Base-by-base conservation (phyloP, 2,113 vertebrate species). In the Rhinoderma darwinii region DNA sequence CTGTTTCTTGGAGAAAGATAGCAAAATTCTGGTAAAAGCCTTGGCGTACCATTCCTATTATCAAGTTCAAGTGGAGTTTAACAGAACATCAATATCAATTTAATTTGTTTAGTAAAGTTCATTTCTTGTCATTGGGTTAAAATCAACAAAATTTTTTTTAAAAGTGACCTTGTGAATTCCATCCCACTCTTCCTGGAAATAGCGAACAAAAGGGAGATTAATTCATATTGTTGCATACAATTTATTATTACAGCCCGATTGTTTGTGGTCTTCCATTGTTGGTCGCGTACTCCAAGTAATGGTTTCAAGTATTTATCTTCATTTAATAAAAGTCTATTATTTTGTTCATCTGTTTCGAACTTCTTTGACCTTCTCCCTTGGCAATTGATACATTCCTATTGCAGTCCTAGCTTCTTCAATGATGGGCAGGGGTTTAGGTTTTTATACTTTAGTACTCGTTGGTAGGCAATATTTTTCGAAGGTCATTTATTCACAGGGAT, bases 71-170 rank as follows among this genome's bases (percentile, higher is more conserved):
- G n/a, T 63, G n/a, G 27, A 84, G 72, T 63, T 84, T 56, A 84
- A 76, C 17, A 77, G 20, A 84, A 76, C 51, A 76, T 85, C 84
- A 66, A 85, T 85, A 50, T 44, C 73, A 77, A 66, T 85, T 63
- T 59, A 25, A 85, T 59, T 35, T 47, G 22, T 63, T 41, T 61
- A 61, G 17, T 75, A 43, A 85, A 76, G n/a, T 63, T 32, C 6
- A 27, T n/a, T 27, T 63, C 54, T 75, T 43, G 41, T 22, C 41
- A 63, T 44, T 66, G 39, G 56, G 17, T 41, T 63, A n/a, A 78
- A 66, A 32, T 68, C 41, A 66, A 61, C 54, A 15, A 66, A 0
- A 47, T 41, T 18, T 25, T n/a, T 18, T 68, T 76, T 44, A 78
- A 51, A 78, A 11, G 12, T 50, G 74, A 77, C 74, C 59, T 78